Evolutionary conservation across 1,140 invertebrate genomes (phyloP).

Genomic region (Brachystomella parvula): DNA sequence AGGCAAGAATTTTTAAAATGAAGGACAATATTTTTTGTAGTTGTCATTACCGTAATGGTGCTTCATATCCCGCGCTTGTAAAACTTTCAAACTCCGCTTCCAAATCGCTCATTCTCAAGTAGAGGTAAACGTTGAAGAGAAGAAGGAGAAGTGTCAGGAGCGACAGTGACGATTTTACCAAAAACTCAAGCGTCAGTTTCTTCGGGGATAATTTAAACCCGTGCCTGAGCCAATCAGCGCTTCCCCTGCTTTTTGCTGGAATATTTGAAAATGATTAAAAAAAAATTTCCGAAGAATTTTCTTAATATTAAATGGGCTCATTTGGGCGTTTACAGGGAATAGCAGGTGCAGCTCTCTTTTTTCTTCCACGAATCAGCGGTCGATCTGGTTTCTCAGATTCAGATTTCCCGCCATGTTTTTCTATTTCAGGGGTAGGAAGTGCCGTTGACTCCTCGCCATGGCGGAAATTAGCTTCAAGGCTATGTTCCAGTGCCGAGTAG

Average conservation of each 20-base stretch:
- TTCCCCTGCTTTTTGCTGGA: background rate
- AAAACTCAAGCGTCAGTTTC: background rate
- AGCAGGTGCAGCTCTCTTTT: background rate
- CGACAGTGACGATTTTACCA: background rate
- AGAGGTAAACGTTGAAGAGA: background rate
- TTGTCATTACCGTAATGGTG: too few relatives aligned
- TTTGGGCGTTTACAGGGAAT: background rate
- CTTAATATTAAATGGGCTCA: background rate
- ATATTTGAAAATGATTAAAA: background rate
- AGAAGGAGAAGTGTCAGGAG: background rate
- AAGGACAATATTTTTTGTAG: too few relatives aligned
- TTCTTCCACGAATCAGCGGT: background rate
- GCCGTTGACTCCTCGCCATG: slow-evolving; percentile 49
- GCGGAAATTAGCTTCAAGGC: slow-evolving; percentile 57
- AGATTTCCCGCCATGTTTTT: background rate
- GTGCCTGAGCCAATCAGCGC: background rate
- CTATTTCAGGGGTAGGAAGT: background rate
- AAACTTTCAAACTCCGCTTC: background rate
- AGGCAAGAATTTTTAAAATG: too few relatives aligned
- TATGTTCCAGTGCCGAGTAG: slow-evolving; percentile 56
- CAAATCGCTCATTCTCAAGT: background rate
- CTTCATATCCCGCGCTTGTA: too few relatives aligned
- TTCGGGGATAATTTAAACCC: background rate
- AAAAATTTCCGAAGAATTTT: background rate
- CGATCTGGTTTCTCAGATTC: background rate